A percentile compares a stretch with the other conserved stretches of the same genome.
Conservation (phyloP, 2,113 vertebrate genomes). For the Sceloporus undulatus region DNA sequence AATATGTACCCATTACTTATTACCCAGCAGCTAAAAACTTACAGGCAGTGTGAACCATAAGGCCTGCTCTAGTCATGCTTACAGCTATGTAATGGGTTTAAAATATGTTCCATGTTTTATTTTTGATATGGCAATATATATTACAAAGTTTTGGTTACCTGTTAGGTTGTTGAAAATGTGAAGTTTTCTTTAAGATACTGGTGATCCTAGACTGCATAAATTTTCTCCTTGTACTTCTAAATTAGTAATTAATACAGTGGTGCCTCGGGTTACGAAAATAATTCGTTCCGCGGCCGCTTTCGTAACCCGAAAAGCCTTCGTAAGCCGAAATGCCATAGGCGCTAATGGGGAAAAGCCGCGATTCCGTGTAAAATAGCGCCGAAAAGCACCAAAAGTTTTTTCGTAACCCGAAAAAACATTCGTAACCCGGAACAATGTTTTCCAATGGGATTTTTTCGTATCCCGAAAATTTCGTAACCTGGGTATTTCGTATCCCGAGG, state of each 20-base stretch:
- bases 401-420: too few relatives aligned
- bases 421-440: too few relatives aligned
- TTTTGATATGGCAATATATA: neutral
- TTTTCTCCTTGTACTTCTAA: constrained; percentile 35
- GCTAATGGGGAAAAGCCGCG: too few relatives aligned
- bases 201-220: constrained; percentile 37
- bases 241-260: neutral
- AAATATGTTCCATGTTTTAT: constrained; percentile 6
- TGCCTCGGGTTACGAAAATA: too few relatives aligned
- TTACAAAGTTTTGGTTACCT: constrained; percentile 45
- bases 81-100: neutral
- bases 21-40: constrained; percentile 18
- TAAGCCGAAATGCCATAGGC: too few relatives aligned
- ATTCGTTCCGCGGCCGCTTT: too few relatives aligned
- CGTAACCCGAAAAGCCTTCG: too few relatives aligned
- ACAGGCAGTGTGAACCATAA: neutral
- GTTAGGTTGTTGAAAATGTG: neutral
- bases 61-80: neutral
- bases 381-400: too few relatives aligned
- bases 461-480: too few relatives aligned
- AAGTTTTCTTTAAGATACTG: constrained; percentile 15
- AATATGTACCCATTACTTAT: constrained; percentile 41
- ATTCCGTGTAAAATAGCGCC: too few relatives aligned
- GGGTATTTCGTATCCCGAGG: too few relatives aligned
- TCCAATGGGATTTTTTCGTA: too few relatives aligned